Percentiles rank a stretch among this genome's conserved stretches.
Conservation (phyloP, 2,113 vertebrate species). For the Thryonomys swinderianus region DNA sequence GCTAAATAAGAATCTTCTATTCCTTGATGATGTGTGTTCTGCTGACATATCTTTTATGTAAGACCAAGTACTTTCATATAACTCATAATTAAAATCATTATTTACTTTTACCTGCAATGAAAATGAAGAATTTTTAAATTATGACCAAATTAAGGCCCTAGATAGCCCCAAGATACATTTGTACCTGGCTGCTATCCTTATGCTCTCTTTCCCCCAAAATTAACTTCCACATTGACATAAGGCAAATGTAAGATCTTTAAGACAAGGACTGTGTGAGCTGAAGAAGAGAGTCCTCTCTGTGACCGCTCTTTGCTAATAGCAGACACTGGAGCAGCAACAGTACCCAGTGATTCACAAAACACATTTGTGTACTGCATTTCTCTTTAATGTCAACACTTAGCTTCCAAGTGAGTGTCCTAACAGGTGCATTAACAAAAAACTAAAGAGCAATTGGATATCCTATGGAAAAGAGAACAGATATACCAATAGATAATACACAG, state of each 20-base stretch:
- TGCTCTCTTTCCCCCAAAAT: neutral
- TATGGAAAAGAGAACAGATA: neutral
- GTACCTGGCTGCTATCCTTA: neutral
- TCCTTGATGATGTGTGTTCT: constrained; percentile 37
- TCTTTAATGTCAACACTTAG: neutral
- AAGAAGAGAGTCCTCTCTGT: neutral
- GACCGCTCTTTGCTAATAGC: neutral
- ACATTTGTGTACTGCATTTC: neutral
- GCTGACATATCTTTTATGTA: constrained; percentile 86
- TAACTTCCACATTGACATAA: neutral
- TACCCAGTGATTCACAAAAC: constrained; percentile 1
- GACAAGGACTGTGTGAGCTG: neutral
- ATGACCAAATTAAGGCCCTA: neutral
- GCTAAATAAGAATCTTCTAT: accelerated
- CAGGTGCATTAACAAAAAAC: neutral
- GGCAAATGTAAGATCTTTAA: neutral
- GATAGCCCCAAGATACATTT: neutral
- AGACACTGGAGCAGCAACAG: neutral
- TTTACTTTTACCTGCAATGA: constrained; percentile 90
- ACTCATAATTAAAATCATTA: constrained; percentile 94
- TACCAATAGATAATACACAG: neutral
- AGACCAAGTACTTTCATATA: constrained; percentile 94
- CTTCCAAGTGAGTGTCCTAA: constrained; percentile 1
- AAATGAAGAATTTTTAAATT: constrained; percentile 47
- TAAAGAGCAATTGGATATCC: neutral